Base-by-base conservation (phyloP, 1,140 invertebrate species). In the Piezodorus guildinii region DNA sequence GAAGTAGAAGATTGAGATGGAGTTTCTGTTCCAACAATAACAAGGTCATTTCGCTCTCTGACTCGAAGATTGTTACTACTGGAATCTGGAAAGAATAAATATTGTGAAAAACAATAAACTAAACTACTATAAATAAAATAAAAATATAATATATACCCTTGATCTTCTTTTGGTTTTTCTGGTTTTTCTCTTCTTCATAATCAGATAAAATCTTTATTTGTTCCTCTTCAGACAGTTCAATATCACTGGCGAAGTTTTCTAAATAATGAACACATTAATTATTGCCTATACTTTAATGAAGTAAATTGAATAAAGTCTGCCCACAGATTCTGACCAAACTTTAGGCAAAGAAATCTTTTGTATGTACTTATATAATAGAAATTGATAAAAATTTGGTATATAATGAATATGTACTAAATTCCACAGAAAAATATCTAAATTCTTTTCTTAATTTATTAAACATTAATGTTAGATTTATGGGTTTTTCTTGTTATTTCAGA, bases 191-290 rank as follows among this genome's bases (percentile, higher is more conserved):
- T 15, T 62, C 39, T 51, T 71, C 69, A 61, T 71, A 71, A 49
- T 69, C 68, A 17, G 63, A 27, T 19, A 71, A 66, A 59, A 71
- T 39, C 46, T 66, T 59, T 10, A 67, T 69, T 60, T 71, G 70
- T 56, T 71, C 69, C 66, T 71, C 70, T 67, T 71, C 70, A 15
- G 69, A 66, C 10, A 71, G 39, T 19, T 70, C 68, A 52, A 70
- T 61, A 63, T 68, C 62, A 43, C 23, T 5, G 17, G 52, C 52
- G 27, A 56, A 56, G 3, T 25, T 21, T 23, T 56, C 52, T 56
- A 23, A 17, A 54, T 8, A 56, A 56, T 9, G 19, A 21, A n/a
- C 5, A 49, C 4, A 21, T 30, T 4, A 8, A 30, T 30, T 30
- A 30, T 30, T 30, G 27, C 27, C 8, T 30, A 30, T 30, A 30